Conservation (phyloP, 1,140 invertebrate species). For the Hyphantria cunea region DNA sequence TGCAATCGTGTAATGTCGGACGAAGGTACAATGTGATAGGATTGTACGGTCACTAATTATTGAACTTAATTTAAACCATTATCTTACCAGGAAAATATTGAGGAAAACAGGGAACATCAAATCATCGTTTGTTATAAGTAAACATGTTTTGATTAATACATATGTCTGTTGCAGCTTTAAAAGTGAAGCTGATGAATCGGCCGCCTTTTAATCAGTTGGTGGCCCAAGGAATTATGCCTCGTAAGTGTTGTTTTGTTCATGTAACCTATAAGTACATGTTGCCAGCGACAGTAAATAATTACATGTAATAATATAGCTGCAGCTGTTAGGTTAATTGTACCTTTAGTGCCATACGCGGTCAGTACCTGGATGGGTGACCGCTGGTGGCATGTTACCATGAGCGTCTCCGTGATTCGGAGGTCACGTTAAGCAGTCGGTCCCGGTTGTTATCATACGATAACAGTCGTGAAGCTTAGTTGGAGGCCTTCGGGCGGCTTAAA, state of each 20-base stretch:
- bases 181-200: slow-evolving; percentile 97
- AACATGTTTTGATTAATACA: slow-evolving; percentile 28
- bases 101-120: slow-evolving; percentile 21
- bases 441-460: too few species aligned
- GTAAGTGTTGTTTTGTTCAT: slow-evolving; percentile 87
- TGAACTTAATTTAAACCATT: neutral
- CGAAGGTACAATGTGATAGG: neutral
- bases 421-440: too few species aligned
- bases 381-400: too few species aligned
- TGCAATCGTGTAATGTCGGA: slow-evolving; percentile 11
- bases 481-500: too few species aligned
- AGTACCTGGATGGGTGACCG: too few species aligned
- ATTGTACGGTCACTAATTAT: slow-evolving; percentile 3
- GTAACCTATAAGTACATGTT: neutral
- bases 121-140: neutral
- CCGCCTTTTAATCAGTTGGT: slow-evolving; percentile 97
- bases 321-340: too few species aligned
- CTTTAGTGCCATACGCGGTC: too few species aligned
- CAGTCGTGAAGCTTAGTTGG: too few species aligned
- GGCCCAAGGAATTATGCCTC: slow-evolving; percentile 98
- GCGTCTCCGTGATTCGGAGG: too few species aligned
- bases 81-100: slow-evolving; percentile 22
- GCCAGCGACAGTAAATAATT: neutral
- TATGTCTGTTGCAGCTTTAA: slow-evolving; percentile 91
- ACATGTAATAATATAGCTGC: too few species aligned